phyloP scores from a whole-genome alignment of 2,888 invertebrate species.

The Embidobia sp. region DNA sequence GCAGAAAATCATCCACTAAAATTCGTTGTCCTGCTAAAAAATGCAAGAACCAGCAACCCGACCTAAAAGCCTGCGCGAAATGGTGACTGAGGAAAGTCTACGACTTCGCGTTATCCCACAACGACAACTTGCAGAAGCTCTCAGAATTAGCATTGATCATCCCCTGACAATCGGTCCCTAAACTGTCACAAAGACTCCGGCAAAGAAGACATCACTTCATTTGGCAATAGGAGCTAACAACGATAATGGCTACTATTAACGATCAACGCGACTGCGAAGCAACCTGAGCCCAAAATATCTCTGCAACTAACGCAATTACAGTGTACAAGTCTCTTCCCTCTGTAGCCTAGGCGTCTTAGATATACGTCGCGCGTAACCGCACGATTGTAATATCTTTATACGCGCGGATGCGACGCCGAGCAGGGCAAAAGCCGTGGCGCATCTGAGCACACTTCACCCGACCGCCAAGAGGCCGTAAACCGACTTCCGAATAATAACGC shows the following conservation, averaged over 20 bases:
- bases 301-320: constrained; percentile 81
- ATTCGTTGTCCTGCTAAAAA: no score
- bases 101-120: no score
- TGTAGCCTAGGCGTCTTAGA: no score
- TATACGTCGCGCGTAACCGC: constrained; percentile 29
- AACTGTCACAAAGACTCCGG: no score
- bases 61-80: no score
- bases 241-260: constrained; percentile 80
- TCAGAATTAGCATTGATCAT: no score
- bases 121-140: no score
- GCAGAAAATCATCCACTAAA: no score
- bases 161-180: no score
- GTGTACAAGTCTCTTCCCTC: constrained; percentile 79
- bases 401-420: constrained; percentile 29
- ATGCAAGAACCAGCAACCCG: no score
- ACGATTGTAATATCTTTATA: constrained; percentile 62
- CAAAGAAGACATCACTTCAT: constrained; percentile 39
- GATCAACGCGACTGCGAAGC: constrained; percentile 77
- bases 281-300: constrained; percentile 81
- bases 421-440: constrained; percentile 51
- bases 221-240: constrained; percentile 54
- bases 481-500: no score
- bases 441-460: constrained; percentile 58
- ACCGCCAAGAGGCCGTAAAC: constrained; percentile 22
- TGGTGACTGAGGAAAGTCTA: no score